These are phyloP conservation scores for Erebia ligea DNA, from an alignment of 2,888 invertebrate species.

Conservation along the genomic window DNA sequence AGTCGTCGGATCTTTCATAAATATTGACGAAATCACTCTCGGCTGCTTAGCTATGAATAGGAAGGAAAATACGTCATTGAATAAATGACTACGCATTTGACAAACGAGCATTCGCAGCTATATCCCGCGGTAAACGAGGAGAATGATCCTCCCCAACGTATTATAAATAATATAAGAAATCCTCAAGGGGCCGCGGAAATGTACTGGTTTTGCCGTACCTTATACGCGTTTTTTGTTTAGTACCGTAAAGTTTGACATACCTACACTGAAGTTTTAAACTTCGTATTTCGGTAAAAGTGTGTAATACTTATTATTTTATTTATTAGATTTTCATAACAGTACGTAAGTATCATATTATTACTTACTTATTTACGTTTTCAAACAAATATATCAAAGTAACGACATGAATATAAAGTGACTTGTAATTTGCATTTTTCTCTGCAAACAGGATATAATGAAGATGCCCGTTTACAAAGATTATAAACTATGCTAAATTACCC, in stretches of 20 bases:
- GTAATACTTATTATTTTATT: slow-evolving; percentile 8
- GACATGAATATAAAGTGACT: slow-evolving; percentile 26
- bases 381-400: slow-evolving; percentile 33
- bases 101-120: slow-evolving; percentile 80
- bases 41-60: slow-evolving; percentile 50
- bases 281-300: slow-evolving; percentile 14
- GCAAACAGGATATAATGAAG: slow-evolving; percentile 43
- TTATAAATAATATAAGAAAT: slow-evolving; percentile 77
- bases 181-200: slow-evolving; percentile 69
- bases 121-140: slow-evolving; percentile 76
- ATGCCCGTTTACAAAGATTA: slow-evolving; percentile 48
- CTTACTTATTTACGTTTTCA: slow-evolving; percentile 5
- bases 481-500: slow-evolving; percentile 52
- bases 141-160: slow-evolving; percentile 79
- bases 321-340: not conserved
- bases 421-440: slow-evolving; percentile 45
- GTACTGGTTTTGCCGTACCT: slow-evolving; percentile 65
- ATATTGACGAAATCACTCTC: slow-evolving; percentile 43
- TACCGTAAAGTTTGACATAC: slow-evolving; percentile 39
- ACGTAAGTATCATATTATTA: not conserved
- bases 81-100: slow-evolving; percentile 82
- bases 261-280: slow-evolving; percentile 42
- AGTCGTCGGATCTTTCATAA: slow-evolving; percentile 18
- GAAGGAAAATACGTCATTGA: slow-evolving; percentile 67
- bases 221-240: slow-evolving; percentile 54